Percentiles rank a stretch among this genome's conserved stretches.
phyloP scores from a whole-genome alignment of 2,888 invertebrate species.

The Drosophila pseudotakahashii region DNA sequence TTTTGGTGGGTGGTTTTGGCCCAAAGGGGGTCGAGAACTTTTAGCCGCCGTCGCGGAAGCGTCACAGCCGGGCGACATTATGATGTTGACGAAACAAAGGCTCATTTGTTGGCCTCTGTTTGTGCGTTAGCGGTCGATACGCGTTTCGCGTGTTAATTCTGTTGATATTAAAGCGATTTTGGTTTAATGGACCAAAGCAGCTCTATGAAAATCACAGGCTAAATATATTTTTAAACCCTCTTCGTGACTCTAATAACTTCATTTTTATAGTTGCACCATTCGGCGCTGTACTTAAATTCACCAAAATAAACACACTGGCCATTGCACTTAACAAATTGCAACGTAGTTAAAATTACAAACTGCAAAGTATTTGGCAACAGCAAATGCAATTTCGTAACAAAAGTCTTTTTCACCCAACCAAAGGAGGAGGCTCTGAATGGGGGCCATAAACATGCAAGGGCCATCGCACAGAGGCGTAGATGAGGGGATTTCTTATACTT shows the following conservation, averaged over 20 bases:
- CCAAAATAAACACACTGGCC: slow-evolving; percentile 15
- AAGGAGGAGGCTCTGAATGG: slow-evolving; percentile 3
- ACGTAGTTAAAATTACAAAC: slow-evolving; percentile 72
- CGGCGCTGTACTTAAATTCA: slow-evolving; percentile 26
- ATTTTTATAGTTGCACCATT: slow-evolving; percentile 46
- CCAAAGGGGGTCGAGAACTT: slow-evolving; percentile 5
- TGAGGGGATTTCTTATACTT: not conserved
- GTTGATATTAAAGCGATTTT: slow-evolving; percentile 21
- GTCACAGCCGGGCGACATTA: slow-evolving; percentile 42
- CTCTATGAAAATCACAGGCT: not conserved
- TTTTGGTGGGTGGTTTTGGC: slow-evolving; percentile 3
- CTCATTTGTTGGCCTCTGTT: slow-evolving; percentile 31
- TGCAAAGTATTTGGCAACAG: slow-evolving; percentile 59
- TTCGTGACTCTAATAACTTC: slow-evolving; percentile 70
- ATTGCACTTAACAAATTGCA: slow-evolving; percentile 74
- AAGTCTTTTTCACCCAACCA: slow-evolving; percentile 40
- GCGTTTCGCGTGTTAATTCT: slow-evolving; percentile 11
- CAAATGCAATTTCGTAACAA: slow-evolving; percentile 62
- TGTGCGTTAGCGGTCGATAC: slow-evolving; percentile 11
- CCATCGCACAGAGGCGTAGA: slow-evolving; percentile 8
- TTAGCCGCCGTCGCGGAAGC: slow-evolving; percentile 40
- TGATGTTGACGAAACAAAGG: slow-evolving; percentile 45
- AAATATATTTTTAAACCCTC: too few relatives aligned
- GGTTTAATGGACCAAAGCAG: slow-evolving; percentile 1
- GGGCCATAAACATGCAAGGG: slow-evolving; percentile 36